Percentiles rank a stretch among this genome's conserved stretches.
phyloP scores from a whole-genome alignment of 2,888 invertebrate genomes.

The Itoplectis maculator region DNA sequence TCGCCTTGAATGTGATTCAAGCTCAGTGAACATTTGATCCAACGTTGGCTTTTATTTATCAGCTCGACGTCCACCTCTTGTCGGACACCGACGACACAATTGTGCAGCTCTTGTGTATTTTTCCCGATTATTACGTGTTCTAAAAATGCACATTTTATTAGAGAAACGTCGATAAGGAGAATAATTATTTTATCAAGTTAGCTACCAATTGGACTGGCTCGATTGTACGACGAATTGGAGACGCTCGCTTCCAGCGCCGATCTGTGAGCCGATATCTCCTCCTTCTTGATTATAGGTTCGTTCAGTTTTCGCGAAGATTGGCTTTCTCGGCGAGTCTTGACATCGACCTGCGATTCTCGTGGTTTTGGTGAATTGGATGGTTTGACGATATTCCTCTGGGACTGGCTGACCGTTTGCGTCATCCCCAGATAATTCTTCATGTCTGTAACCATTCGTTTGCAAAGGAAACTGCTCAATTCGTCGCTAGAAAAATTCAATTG shows the following conservation, averaged over 20 bases:
- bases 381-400: conserved; percentile 22
- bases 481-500: background rate
- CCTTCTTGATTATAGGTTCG: conserved; percentile 56
- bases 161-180: background rate
- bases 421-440: conserved; percentile 37
- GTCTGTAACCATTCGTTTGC: conserved; percentile 31
- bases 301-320: conserved; percentile 38
- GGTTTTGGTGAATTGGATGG: conserved; percentile 33
- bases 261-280: conserved; percentile 62
- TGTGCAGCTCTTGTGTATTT: conserved; percentile 78
- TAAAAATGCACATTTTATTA: conserved; percentile 16
- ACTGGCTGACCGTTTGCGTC: conserved; percentile 7
- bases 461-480: background rate
- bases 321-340: conserved; percentile 26
- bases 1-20: conserved; percentile 78
- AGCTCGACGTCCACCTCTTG: conserved; percentile 79
- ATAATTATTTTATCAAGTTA: background rate
- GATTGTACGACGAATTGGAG: conserved; percentile 45
- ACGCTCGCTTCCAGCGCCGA: conserved; percentile 62
- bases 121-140: conserved; percentile 75
- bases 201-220: conserved; percentile 36
- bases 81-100: conserved; percentile 78
- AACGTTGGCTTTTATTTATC: conserved; percentile 78
- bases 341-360: conserved; percentile 45
- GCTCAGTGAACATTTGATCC: conserved; percentile 78